Conservation (phyloP, 2,888 invertebrate species). For the Melanophora roralis region DNA sequence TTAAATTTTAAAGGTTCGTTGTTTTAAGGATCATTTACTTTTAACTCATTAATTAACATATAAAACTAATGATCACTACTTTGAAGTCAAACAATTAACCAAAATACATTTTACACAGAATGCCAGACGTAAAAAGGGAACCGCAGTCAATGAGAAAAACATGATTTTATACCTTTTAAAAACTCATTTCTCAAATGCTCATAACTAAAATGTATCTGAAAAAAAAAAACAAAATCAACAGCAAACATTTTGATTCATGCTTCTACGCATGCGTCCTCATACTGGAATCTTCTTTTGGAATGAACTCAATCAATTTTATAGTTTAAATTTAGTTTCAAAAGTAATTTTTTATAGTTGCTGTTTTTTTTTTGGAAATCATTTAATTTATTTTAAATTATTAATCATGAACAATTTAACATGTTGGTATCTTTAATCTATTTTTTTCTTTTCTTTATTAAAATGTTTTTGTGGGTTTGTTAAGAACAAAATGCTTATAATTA, state of each 20-base stretch:
- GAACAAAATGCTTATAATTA: neutral
- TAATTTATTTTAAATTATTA: conserved; percentile 43
- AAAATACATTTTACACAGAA: neutral
- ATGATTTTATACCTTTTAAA: conserved; percentile 26
- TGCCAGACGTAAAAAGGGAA: neutral
- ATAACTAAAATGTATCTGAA: conserved; percentile 1
- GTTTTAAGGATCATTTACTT: neutral
- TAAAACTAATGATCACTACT: neutral
- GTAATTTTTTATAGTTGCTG: conserved; percentile 7
- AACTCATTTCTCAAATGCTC: conserved; percentile 20
- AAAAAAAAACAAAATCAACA: neutral
- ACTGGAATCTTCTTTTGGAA: neutral
- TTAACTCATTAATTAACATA: neutral
- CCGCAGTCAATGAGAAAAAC: neutral
- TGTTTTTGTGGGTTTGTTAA: neutral
- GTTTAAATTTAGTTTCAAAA: neutral
- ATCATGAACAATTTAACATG: conserved; percentile 46
- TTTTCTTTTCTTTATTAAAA: neutral
- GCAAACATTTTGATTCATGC: neutral
- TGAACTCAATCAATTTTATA: conserved; percentile 39
- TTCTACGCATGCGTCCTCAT: neutral
- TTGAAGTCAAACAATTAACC: neutral
- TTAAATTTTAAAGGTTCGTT: neutral
- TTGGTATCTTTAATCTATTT: neutral
- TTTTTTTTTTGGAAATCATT: neutral